phyloP scores from a whole-genome alignment of 2,113 vertebrate genomes.

The Chamaea fasciata region DNA sequence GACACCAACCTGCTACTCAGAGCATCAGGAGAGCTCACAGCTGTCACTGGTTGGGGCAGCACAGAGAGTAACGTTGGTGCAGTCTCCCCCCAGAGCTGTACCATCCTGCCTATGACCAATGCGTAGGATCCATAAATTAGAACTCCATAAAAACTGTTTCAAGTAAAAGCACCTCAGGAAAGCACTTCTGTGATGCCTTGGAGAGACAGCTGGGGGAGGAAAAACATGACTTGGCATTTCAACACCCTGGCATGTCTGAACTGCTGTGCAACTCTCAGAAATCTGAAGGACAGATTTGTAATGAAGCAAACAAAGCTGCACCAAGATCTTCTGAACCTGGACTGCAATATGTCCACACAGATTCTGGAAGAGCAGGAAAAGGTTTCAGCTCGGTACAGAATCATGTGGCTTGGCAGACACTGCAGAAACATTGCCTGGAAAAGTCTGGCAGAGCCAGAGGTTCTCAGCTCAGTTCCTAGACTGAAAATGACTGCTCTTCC shows the following conservation, averaged over 20 bases:
- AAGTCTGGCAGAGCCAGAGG: background rate
- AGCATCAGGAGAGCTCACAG: background rate
- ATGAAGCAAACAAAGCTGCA: background rate
- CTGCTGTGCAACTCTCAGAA: background rate
- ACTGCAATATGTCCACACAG: background rate
- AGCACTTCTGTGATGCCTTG: background rate
- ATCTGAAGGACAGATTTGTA: background rate
- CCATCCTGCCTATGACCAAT: accelerated
- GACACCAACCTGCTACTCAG: background rate
- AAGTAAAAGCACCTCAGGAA: background rate
- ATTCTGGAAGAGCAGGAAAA: background rate
- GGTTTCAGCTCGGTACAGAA: background rate
- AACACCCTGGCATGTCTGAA: background rate
- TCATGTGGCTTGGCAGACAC: background rate
- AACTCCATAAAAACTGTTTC: background rate
- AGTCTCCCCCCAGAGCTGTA: background rate
- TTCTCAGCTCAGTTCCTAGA: background rate
- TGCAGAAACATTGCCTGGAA: background rate
- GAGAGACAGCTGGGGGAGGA: background rate
- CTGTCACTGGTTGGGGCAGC: background rate
- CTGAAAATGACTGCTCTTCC: background rate
- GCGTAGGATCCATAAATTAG: background rate
- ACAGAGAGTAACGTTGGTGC: background rate
- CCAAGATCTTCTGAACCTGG: background rate
- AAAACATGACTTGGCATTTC: background rate